Conservation (phyloP, 2,113 vertebrate species). For the Cricetomys ansorgei region DNA sequence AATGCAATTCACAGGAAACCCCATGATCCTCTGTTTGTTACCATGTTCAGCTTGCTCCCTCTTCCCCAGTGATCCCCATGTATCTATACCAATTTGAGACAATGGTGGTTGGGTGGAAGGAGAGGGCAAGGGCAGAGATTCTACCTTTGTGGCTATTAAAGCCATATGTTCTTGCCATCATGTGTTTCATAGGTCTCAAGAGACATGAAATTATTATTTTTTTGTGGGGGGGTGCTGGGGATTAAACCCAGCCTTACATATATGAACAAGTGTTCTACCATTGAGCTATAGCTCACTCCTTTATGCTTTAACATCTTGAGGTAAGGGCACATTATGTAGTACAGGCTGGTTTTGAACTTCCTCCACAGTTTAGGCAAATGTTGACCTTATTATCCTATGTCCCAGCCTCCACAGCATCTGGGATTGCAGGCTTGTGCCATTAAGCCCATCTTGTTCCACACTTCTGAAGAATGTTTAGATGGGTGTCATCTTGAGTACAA, state of each 20-base stretch:
- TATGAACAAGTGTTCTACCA: background rate
- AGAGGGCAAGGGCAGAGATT: background rate
- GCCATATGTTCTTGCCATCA: background rate
- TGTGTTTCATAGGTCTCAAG: background rate
- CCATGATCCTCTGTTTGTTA: background rate
- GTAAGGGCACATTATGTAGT: background rate
- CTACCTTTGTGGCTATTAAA: background rate
- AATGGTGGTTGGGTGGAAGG: background rate
- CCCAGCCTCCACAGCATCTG: too few relatives aligned
- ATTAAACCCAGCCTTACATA: background rate
- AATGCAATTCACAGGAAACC: background rate
- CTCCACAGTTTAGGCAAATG: background rate
- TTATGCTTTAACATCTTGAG: background rate
- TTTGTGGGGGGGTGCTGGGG: too few relatives aligned
- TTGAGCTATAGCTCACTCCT: background rate
- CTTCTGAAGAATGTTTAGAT: background rate
- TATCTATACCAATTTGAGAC: background rate
- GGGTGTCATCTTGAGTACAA: background rate
- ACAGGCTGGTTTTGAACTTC: background rate
- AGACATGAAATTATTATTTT: background rate
- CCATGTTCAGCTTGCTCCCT: background rate
- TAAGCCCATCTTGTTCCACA: background rate
- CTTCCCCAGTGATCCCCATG: too few relatives aligned
- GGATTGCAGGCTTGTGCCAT: background rate
- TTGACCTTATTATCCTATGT: background rate